Conservation (phyloP, 1,140 invertebrate genomes). For the Caenorhabditis latens region DNA sequence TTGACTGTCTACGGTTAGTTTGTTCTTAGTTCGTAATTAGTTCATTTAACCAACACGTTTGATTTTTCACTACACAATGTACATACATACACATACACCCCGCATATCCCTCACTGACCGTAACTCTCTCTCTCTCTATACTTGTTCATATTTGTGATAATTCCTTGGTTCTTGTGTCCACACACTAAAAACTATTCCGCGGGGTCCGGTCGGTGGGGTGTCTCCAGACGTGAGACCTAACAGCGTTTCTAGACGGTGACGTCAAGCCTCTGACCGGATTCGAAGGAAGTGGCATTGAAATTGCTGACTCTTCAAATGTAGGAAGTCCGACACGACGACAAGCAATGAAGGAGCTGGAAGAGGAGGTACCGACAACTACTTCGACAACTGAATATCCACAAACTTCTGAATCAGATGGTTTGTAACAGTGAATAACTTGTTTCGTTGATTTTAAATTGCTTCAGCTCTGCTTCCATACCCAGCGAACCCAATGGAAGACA, state of each 20-base stretch:
- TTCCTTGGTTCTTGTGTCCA: neutral
- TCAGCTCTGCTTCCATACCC: neutral
- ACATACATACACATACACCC: neutral
- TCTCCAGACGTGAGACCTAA: neutral
- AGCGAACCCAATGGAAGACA: neutral
- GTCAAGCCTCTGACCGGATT: conserved; percentile 25
- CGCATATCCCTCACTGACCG: conserved; percentile 35
- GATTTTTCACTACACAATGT: too few species aligned
- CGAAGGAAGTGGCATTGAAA: conserved; percentile 46
- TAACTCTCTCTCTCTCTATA: conserved; percentile 37
- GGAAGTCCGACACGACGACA: conserved; percentile 7
- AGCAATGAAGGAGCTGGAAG: neutral
- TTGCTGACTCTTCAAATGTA: conserved; percentile 43
- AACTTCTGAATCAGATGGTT: neutral
- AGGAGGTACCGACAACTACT: neutral
- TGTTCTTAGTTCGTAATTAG: neutral
- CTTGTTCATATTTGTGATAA: neutral
- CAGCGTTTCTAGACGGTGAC: conserved; percentile 48
- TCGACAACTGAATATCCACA: neutral
- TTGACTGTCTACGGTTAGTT: conserved; percentile 69
- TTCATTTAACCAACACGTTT: neutral
- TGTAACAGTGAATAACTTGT: too few species aligned
- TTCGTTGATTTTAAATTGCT: too few species aligned
- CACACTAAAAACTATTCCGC: neutral
- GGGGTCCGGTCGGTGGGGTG: conserved; percentile 52